phyloP scores from a whole-genome alignment of 2,888 invertebrate genomes.

The Scaptomyza tumidula region DNA sequence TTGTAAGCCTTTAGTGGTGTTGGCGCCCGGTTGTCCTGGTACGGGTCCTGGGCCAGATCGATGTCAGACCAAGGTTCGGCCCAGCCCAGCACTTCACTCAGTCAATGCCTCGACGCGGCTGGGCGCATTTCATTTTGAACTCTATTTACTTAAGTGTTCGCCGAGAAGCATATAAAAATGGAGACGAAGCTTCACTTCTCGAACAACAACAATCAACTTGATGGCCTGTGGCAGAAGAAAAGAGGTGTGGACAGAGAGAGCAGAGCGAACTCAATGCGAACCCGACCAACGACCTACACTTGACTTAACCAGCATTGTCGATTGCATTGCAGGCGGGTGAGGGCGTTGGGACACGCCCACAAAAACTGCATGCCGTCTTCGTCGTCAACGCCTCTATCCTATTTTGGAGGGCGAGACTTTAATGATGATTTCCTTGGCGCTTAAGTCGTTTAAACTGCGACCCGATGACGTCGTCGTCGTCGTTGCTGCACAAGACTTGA shows the following conservation, averaged over 20 bases:
- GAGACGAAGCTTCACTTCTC: conserved; percentile 48
- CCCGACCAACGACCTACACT: conserved; percentile 81
- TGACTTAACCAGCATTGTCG: conserved; percentile 82
- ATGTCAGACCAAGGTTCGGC: conserved; percentile 60
- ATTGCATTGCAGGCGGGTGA: conserved; percentile 54
- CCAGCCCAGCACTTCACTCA: conserved; percentile 57
- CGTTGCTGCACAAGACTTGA: conserved; percentile 50
- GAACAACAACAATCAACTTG: conserved; percentile 62
- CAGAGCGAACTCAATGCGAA: conserved; percentile 53
- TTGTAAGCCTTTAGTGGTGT: conserved; percentile 56
- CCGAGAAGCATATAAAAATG: conserved; percentile 48
- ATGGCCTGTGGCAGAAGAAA: conserved; percentile 40
- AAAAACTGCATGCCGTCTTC: conserved; percentile 46
- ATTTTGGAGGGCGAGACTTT: conserved; percentile 68
- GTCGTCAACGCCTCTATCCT: conserved; percentile 56
- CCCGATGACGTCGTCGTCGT: conserved; percentile 65
- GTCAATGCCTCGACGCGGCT: conserved; percentile 63
- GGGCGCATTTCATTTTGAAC: conserved; percentile 77
- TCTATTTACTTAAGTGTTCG: conserved; percentile 78
- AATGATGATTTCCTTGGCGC: conserved; percentile 82
- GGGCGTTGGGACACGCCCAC: conserved; percentile 46
- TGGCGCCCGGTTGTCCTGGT: not conserved
- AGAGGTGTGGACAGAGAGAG: not conserved
- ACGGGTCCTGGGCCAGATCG: conserved; percentile 58
- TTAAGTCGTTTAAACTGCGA: conserved; percentile 81